Evolutionary conservation across 2,113 vertebrate species (phyloP).

Genomic region (Formicarius rufipectus): DNA sequence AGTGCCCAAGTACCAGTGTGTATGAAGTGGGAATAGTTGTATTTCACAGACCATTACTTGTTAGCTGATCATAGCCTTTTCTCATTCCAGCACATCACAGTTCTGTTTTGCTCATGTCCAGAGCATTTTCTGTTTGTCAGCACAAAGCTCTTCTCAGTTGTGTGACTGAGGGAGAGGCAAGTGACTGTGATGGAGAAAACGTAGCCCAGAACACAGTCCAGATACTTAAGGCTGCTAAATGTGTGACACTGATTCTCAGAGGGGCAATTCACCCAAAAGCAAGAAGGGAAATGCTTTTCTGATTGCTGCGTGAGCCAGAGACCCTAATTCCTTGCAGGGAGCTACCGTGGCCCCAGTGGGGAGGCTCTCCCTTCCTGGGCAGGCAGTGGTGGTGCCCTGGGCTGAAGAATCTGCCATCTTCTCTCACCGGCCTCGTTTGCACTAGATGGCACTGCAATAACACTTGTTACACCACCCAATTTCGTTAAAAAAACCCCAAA

Average conservation of each 20-base stretch:
- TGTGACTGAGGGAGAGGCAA: background rate
- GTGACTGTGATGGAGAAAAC: background rate
- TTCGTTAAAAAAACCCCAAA: background rate
- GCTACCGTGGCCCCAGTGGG: background rate
- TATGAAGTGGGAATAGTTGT: background rate
- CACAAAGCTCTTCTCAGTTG: background rate
- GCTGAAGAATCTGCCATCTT: background rate
- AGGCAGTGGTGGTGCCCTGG: background rate
- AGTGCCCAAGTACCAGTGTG: background rate
- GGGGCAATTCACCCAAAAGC: background rate
- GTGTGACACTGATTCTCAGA: background rate
- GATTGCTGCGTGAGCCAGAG: background rate
- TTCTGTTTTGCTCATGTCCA: background rate
- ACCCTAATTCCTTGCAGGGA: background rate
- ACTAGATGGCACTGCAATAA: constrained; percentile 50
- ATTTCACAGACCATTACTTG: background rate
- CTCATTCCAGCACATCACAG: background rate
- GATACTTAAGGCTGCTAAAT: background rate
- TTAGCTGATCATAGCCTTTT: background rate
- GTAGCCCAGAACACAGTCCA: background rate
- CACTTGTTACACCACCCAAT: background rate
- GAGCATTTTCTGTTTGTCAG: background rate
- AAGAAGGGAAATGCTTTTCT: background rate
- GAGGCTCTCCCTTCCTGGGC: background rate
- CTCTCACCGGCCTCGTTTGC: background rate